A percentile compares a stretch with the other conserved stretches of the same genome.
phyloP scores from a whole-genome alignment of 1,140 invertebrate species.

The Sitophilus oryzae region DNA sequence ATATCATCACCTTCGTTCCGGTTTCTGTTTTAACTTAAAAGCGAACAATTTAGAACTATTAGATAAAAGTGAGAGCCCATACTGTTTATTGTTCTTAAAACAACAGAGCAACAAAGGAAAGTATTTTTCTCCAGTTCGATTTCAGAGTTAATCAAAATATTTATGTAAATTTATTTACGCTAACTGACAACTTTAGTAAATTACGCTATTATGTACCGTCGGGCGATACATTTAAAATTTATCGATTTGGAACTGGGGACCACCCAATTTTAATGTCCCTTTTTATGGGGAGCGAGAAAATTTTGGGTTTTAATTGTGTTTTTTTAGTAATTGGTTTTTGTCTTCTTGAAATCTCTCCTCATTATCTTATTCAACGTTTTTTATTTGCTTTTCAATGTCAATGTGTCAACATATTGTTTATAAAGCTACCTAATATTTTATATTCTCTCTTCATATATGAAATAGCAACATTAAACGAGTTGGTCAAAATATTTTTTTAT shows the following conservation, averaged over 20 bases:
- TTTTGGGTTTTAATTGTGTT: too few species aligned
- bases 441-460: too few species aligned
- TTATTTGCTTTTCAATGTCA: too few species aligned
- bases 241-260: constrained; percentile 14
- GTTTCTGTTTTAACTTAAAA: neutral
- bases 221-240: constrained; percentile 16
- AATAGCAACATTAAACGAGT: too few species aligned
- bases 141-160: constrained; percentile 22
- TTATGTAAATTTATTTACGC: constrained; percentile 29
- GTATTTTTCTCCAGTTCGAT: constrained; percentile 16
- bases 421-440: too few species aligned
- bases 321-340: too few species aligned
- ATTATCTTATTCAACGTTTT: too few species aligned
- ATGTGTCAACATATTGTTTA: too few species aligned
- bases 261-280: constrained; percentile 22
- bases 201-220: constrained; percentile 20
- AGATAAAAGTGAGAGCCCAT: constrained; percentile 12
- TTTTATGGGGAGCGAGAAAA: constrained; percentile 13
- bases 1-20: neutral
- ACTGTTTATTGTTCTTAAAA: constrained; percentile 18
- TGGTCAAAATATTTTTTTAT: too few species aligned
- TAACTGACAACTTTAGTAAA: constrained; percentile 25
- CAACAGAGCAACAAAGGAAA: constrained; percentile 18
- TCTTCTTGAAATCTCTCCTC: too few species aligned
- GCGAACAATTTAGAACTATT: constrained; percentile 5